Percentiles rank a stretch among this genome's conserved stretches.
phyloP scores from a whole-genome alignment of 2,113 vertebrate species.

The Struthidea cinerea region DNA sequence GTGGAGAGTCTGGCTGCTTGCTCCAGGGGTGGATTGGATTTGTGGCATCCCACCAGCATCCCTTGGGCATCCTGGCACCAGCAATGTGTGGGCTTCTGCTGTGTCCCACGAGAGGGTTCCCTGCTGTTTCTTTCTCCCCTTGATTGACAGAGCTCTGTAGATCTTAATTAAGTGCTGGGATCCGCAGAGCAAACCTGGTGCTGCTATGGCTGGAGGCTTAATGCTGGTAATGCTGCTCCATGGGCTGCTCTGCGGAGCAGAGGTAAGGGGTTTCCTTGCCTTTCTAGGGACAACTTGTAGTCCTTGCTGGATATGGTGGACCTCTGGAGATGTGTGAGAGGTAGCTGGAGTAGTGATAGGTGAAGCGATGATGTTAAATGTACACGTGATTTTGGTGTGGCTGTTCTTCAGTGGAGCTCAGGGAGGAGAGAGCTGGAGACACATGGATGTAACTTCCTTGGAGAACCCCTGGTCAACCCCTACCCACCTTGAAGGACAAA shows the following conservation, averaged over 20 bases:
- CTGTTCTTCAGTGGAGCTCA: background rate
- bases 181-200: background rate
- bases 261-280: background rate
- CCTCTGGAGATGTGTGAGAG: background rate
- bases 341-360: background rate
- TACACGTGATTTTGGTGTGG: fast-evolving
- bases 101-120: background rate
- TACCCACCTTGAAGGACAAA: background rate
- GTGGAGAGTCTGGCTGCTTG: background rate
- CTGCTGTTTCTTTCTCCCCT: background rate
- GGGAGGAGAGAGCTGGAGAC: background rate
- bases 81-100: background rate
- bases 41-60: background rate
- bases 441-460: fast-evolving
- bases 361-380: background rate
- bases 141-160: background rate
- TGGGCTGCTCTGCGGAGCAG: too few relatives aligned
- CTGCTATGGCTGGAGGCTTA: background rate
- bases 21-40: background rate
- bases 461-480: too few relatives aligned
- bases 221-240: background rate
- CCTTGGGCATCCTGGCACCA: background rate
- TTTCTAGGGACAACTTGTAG: background rate
- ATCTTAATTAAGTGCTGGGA: background rate
- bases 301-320: background rate